Percentiles rank a stretch among this genome's conserved stretches.
Evolutionary conservation across 2,888 invertebrate genomes (phyloP).

Genomic region (Andrena camellia): DNA sequence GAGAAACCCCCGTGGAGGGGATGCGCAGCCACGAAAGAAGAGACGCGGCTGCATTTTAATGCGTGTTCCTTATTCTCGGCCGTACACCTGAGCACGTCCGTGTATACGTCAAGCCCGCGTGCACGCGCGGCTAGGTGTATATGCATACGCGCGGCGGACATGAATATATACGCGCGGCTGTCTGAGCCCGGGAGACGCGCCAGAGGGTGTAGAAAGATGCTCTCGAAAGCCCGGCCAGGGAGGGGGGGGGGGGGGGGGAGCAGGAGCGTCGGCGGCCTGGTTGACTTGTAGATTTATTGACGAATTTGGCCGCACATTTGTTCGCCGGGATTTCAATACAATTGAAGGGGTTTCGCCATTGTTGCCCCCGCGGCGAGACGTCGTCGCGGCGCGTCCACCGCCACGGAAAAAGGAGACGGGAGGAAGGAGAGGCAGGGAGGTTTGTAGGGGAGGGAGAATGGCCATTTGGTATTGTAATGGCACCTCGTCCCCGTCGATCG

Average conservation of each 20-base stretch:
- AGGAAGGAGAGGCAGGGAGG: not conserved
- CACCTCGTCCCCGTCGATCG: constrained; percentile 61
- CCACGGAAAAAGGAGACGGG: constrained; percentile 33
- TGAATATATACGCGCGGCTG: constrained; percentile 38
- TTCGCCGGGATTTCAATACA: constrained; percentile 81
- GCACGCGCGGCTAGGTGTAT: constrained; percentile 1
- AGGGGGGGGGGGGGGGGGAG: constrained; percentile 32
- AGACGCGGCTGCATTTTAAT: constrained; percentile 66
- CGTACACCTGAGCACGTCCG: constrained; percentile 40
- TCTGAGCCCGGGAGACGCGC: constrained; percentile 19
- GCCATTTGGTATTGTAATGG: constrained; percentile 81
- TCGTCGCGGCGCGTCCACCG: constrained; percentile 60
- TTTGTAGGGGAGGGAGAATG: constrained; percentile 24
- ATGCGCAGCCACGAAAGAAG: constrained; percentile 40
- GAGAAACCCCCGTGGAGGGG: constrained; percentile 52
- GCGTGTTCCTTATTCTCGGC: constrained; percentile 61
- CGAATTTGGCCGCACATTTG: constrained; percentile 82
- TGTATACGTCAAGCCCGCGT: constrained; percentile 33
- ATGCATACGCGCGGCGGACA: constrained; percentile 29
- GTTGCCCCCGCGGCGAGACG: constrained; percentile 71
- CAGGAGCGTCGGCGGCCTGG: constrained; percentile 58
- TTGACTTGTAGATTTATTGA: constrained; percentile 82
- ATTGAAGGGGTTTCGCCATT: constrained; percentile 80
- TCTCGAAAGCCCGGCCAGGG: constrained; percentile 8
- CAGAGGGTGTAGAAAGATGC: constrained; percentile 41